These are phyloP conservation scores for Pedetes capensis DNA, from an alignment of 2,113 vertebrate species.

Conservation along the genomic window DNA sequence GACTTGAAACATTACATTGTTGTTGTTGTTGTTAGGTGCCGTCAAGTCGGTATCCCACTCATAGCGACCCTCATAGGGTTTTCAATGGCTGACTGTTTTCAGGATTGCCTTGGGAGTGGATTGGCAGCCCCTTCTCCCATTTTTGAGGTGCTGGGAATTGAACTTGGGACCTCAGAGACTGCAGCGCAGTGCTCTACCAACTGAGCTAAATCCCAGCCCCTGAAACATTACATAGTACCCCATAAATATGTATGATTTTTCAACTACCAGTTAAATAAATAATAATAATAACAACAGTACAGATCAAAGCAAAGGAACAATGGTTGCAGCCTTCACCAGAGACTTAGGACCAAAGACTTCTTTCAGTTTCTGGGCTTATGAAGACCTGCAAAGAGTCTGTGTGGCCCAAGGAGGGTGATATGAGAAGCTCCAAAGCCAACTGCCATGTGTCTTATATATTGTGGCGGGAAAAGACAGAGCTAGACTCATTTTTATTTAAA, in stretches of 20 bases:
- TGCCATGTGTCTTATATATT: neutral
- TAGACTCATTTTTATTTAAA: conserved; percentile 26
- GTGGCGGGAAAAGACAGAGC: neutral
- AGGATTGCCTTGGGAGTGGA: too few species aligned
- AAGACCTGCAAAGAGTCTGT: neutral
- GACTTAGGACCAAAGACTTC: neutral
- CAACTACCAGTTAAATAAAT: neutral
- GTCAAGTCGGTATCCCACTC: too few species aligned
- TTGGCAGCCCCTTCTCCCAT: too few species aligned
- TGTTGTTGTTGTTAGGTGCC: too few species aligned
- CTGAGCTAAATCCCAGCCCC: too few species aligned
- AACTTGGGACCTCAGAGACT: too few species aligned
- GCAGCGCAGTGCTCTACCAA: too few species aligned
- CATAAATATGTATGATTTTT: neutral
- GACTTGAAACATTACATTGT: neutral
- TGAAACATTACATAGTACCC: neutral
- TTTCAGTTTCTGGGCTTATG: neutral
- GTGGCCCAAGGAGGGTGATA: neutral
- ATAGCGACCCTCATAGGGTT: too few species aligned
- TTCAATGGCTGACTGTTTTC: too few species aligned
- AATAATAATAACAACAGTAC: neutral
- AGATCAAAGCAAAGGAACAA: neutral
- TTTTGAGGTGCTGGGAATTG: too few species aligned
- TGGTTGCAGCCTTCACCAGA: neutral
- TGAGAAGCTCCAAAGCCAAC: neutral